These are phyloP conservation scores for Phalacrocorax brasilianus DNA, from an alignment of 2,113 vertebrate genomes.

Conservation along the genomic window DNA sequence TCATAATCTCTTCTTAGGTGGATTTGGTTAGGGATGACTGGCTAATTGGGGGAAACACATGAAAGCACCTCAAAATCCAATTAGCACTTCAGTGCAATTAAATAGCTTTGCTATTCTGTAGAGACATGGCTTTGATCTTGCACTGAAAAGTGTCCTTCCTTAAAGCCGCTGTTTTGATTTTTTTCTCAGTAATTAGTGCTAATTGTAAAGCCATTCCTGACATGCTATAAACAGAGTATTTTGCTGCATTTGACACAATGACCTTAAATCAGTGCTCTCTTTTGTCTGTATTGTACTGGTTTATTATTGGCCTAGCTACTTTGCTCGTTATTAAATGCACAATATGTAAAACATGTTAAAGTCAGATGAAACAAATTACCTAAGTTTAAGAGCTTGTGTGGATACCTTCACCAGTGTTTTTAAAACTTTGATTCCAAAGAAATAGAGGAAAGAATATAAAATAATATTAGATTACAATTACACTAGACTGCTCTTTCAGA, in stretches of 20 bases:
- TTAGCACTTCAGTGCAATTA: conserved; percentile 86
- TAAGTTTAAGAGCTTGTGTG: conserved; percentile 53
- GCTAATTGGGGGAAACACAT: conserved; percentile 79
- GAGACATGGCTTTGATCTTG: conserved; percentile 81
- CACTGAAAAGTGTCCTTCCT: conserved; percentile 79
- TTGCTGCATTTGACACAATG: conserved; percentile 76
- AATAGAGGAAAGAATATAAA: conserved; percentile 39
- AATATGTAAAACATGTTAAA: conserved; percentile 65
- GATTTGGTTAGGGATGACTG: conserved; percentile 78
- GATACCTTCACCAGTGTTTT: conserved; percentile 32
- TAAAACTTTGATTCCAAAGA: conserved; percentile 58
- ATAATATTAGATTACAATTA: conserved; percentile 28
- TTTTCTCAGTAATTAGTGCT: conserved; percentile 79
- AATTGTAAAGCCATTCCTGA: conserved; percentile 79
- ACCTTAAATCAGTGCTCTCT: conserved; percentile 74
- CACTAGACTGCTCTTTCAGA: not conserved
- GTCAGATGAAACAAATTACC: conserved; percentile 65
- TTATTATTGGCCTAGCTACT: conserved; percentile 72
- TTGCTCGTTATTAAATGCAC: conserved; percentile 71
- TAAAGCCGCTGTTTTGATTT: conserved; percentile 79
- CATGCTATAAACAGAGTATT: conserved; percentile 76
- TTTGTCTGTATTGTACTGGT: conserved; percentile 81
- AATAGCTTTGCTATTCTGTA: conserved; percentile 79
- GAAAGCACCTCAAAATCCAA: conserved; percentile 85
- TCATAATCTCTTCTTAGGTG: conserved; percentile 76